phyloP scores from a whole-genome alignment of 2,113 vertebrate genomes.

The Hippocampus barbouri region DNA sequence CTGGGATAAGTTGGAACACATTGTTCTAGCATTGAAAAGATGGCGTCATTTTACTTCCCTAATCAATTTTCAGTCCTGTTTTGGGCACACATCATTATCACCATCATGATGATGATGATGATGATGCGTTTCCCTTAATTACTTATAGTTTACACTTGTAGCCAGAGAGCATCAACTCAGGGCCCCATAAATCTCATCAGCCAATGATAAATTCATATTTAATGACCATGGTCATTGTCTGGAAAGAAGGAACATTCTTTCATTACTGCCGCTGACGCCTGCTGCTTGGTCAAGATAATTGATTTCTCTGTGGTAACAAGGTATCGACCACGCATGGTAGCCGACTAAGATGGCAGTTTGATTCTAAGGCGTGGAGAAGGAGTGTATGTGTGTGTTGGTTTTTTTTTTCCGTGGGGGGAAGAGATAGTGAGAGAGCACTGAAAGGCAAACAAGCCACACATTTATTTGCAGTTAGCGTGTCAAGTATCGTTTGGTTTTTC shows the following conservation, averaged over 20 bases:
- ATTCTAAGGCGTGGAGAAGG: constrained; percentile 61
- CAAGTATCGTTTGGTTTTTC: constrained; percentile 26
- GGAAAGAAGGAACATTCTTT: constrained; percentile 68
- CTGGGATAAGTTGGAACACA: not conserved
- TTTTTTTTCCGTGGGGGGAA: constrained; percentile 4
- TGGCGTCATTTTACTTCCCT: not conserved
- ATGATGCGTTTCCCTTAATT: constrained; percentile 14
- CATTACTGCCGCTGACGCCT: constrained; percentile 73
- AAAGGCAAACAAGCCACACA: constrained; percentile 48
- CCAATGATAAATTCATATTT: constrained; percentile 63
- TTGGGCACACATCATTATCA: constrained; percentile 3
- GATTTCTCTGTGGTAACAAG: constrained; percentile 85
- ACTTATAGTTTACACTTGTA: constrained; percentile 35
- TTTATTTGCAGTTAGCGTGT: constrained; percentile 53
- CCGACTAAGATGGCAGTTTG: constrained; percentile 62
- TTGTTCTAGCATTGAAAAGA: not conserved
- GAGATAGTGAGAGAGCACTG: constrained; percentile 26
- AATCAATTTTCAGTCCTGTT: constrained; percentile 5
- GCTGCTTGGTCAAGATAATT: constrained; percentile 83
- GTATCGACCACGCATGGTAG: constrained; percentile 79
- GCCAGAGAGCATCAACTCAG: constrained; percentile 42
- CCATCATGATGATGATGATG: constrained; percentile 3
- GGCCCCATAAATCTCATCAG: constrained; percentile 61
- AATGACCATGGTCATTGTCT: constrained; percentile 65
- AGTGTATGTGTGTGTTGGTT: not conserved